phyloP scores from a whole-genome alignment of 2,113 vertebrate genomes.

The Tachysurus vachellii region DNA sequence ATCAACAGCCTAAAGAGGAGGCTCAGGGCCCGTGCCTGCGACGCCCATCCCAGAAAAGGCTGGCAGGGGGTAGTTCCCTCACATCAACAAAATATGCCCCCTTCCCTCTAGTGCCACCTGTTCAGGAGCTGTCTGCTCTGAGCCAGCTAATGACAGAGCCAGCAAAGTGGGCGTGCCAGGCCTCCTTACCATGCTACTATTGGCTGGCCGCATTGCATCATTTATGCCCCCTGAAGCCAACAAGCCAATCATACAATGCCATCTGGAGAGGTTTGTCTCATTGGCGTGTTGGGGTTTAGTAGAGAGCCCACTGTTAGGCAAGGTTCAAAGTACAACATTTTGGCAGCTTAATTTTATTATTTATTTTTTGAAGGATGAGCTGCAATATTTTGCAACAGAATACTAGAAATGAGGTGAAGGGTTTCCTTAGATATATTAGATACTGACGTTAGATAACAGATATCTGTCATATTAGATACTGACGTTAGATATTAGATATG shows the following conservation, averaged over 20 bases:
- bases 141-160: slow-evolving; percentile 62
- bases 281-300: slow-evolving; percentile 71
- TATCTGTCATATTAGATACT: too few species aligned
- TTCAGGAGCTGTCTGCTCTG: slow-evolving; percentile 57
- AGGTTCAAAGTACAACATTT: slow-evolving; percentile 62
- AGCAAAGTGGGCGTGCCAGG: slow-evolving; percentile 67
- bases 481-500: too few species aligned
- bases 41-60: slow-evolving; percentile 53
- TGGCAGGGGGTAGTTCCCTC: slow-evolving; percentile 59
- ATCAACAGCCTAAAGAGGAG: slow-evolving; percentile 66
- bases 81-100: slow-evolving; percentile 56
- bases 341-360: slow-evolving; percentile 14
- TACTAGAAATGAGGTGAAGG: not conserved
- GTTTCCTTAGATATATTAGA: not conserved
- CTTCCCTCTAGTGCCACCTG: slow-evolving; percentile 66
- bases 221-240: slow-evolving; percentile 57
- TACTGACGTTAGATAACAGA: too few species aligned
- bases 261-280: slow-evolving; percentile 70
- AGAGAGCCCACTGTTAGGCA: slow-evolving; percentile 71
- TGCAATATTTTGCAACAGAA: not conserved
- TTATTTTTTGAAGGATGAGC: not conserved
- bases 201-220: slow-evolving; percentile 71
- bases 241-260: slow-evolving; percentile 74
- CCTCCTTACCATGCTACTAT: slow-evolving; percentile 64
- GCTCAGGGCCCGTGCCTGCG: slow-evolving; percentile 53